Percentiles rank a stretch among this genome's conserved stretches.
These are phyloP conservation scores for Drusus annulatus DNA, from an alignment of 1,140 invertebrate genomes.

Conservation along the genomic window DNA sequence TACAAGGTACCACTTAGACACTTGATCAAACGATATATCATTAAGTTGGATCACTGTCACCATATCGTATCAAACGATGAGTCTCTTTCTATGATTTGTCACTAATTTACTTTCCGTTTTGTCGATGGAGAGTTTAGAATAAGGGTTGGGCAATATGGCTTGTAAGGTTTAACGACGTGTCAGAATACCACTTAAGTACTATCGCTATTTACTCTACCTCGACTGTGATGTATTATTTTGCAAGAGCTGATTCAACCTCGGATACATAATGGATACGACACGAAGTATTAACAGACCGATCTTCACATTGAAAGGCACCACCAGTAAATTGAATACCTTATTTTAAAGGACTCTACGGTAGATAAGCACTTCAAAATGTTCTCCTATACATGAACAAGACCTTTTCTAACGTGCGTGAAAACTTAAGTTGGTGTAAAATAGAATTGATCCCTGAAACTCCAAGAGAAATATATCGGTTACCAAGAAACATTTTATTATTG, in stretches of 20 bases:
- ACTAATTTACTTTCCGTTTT: neutral
- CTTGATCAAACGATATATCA: neutral
- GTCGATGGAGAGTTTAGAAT: neutral
- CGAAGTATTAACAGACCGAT: slow-evolving; percentile 6
- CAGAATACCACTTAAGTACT: slow-evolving; percentile 57
- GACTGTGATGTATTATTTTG: slow-evolving; percentile 52
- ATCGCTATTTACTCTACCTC: slow-evolving; percentile 54
- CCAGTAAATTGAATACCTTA: no score
- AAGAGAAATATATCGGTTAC: neutral
- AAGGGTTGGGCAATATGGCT: slow-evolving; percentile 48
- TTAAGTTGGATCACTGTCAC: no score
- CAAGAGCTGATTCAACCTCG: slow-evolving; percentile 11
- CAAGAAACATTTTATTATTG: neutral
- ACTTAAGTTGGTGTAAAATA: neutral
- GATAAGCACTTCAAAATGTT: no score
- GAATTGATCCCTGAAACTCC: neutral
- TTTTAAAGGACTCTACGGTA: no score
- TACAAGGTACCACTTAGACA: neutral
- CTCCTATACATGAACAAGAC: neutral
- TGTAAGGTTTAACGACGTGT: slow-evolving; percentile 56
- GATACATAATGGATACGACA: slow-evolving; percentile 27
- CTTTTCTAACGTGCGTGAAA: neutral
- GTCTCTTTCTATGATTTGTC: neutral
- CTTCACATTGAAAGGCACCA: no score
- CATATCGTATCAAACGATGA: no score